Evolutionary conservation across 2,797 vertebrate genomes (phyloP).

Genomic region (Steatocranus sp.): DNA sequence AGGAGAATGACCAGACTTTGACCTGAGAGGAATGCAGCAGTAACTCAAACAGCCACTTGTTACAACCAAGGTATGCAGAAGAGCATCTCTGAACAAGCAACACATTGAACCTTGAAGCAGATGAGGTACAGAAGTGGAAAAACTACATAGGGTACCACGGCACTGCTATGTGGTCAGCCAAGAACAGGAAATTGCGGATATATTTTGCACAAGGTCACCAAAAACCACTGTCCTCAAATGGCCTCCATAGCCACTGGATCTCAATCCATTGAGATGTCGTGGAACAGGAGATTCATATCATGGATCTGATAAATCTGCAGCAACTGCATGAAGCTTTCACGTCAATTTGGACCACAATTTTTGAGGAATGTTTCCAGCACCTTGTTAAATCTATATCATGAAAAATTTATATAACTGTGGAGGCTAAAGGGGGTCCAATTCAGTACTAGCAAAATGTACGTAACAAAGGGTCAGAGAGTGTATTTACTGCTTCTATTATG

Average conservation of each 20-base stretch:
- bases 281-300: background rate
- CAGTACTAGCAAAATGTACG: background rate
- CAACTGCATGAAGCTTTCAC: background rate
- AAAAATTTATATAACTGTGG: background rate
- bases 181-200: background rate
- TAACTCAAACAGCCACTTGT: background rate
- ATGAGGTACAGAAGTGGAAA: background rate
- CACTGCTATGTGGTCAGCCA: background rate
- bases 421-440: background rate
- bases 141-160: background rate
- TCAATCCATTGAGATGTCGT: background rate
- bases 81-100: background rate
- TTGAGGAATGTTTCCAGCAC: background rate
- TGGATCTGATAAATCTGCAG: background rate
- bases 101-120: background rate
- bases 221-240: background rate
- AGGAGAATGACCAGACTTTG: background rate
- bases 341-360: background rate
- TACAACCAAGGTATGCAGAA: background rate
- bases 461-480: background rate
- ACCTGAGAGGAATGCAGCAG: background rate
- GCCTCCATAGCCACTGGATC: background rate
- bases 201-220: background rate
- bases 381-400: background rate
- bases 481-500: background rate